Conservation (phyloP, 1,140 invertebrate genomes). For the Lordiphosa collinella region DNA sequence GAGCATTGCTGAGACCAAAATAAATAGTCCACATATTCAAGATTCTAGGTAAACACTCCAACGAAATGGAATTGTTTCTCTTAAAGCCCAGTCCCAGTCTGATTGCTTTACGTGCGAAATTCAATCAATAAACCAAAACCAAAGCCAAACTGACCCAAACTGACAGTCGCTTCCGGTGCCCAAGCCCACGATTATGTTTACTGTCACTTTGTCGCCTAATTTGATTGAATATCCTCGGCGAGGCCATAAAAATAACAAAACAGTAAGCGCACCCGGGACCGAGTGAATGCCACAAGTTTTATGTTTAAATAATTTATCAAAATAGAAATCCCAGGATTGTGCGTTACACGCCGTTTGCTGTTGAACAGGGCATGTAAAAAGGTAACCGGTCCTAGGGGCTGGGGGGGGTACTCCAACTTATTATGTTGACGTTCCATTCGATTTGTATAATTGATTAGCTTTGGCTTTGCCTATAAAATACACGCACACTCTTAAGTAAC, state of each 20-base stretch:
- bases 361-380: constrained; percentile 41
- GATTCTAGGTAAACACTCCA: constrained; percentile 16
- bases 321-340: constrained; percentile 49
- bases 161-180: too few relatives aligned
- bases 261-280: constrained; percentile 3
- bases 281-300: constrained; percentile 50
- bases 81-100: constrained; percentile 3
- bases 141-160: constrained; percentile 6
- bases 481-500: constrained; percentile 30
- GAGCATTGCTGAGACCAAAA: not conserved
- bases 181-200: constrained; percentile 44
- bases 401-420: constrained; percentile 33
- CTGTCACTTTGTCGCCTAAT: constrained; percentile 55
- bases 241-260: constrained; percentile 22
- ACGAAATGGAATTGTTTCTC: constrained; percentile 20
- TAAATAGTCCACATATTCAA: not conserved
- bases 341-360: constrained; percentile 11
- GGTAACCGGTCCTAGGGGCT: not conserved
- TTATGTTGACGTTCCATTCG: constrained; percentile 70
- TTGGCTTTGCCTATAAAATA: constrained; percentile 55
- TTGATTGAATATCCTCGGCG: constrained; percentile 48
- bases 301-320: constrained; percentile 74
- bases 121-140: constrained; percentile 46
- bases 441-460: constrained; percentile 72
- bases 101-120: constrained; percentile 12